Percentiles rank a stretch among this genome's conserved stretches.
phyloP scores from a whole-genome alignment of 2,797 vertebrate species.

The Rhinatrema bivittatum region DNA sequence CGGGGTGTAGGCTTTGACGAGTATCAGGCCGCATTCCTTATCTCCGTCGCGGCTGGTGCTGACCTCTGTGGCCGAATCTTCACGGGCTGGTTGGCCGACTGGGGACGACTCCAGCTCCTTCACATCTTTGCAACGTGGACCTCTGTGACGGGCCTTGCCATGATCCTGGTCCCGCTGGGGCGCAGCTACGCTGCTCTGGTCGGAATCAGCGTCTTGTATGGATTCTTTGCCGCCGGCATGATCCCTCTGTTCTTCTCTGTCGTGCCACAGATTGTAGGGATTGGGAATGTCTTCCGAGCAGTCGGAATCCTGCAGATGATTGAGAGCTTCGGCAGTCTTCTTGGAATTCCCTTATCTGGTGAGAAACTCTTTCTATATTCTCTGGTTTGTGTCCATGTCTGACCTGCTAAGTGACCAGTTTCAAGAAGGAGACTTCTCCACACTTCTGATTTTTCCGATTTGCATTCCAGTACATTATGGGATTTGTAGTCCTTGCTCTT shows the following conservation, averaged over 20 bases:
- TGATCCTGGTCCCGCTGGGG: conserved; percentile 58
- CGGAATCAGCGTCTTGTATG: conserved; percentile 60
- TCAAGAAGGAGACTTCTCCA: too few species aligned
- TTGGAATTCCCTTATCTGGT: conserved; percentile 84
- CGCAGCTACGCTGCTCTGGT: conserved; percentile 46
- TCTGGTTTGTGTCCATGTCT: too few species aligned
- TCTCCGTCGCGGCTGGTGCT: conserved; percentile 65
- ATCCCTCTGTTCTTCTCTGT: conserved; percentile 71
- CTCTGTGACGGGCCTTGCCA: conserved; percentile 49
- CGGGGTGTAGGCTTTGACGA: conserved; percentile 62
- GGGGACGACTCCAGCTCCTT: conserved; percentile 46
- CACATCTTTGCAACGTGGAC: conserved; percentile 68
- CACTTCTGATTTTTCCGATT: too few species aligned
- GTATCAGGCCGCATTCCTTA: conserved; percentile 67
- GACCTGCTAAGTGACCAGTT: too few species aligned
- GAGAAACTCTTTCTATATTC: too few species aligned
- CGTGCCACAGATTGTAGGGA: conserved; percentile 70
- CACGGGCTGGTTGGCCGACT: conserved; percentile 75
- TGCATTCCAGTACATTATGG: too few species aligned
- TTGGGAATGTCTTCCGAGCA: conserved; percentile 61
- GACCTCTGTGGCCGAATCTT: conserved; percentile 72
- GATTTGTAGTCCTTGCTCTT: too few species aligned
- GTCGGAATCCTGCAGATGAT: conserved; percentile 81
- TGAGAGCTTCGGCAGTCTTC: conserved; percentile 73
- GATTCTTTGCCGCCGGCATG: conserved; percentile 76